Evolutionary conservation across 2,888 invertebrate genomes (phyloP).

Genomic region (Chrysodeixis includens): DNA sequence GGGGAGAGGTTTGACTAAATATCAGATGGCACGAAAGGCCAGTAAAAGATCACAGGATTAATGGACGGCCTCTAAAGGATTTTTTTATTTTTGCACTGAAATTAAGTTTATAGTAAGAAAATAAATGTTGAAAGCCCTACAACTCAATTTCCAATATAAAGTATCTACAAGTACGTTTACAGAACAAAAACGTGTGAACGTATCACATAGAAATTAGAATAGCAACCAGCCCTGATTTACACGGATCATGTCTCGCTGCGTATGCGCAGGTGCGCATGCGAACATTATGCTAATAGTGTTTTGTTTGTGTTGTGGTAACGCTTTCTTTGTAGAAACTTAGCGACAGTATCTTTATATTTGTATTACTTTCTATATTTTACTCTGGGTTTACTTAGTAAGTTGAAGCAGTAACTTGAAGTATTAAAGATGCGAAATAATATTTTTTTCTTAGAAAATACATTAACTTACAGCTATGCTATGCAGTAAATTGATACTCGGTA

Average conservation of each 20-base stretch:
- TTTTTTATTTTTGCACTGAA: too few relatives aligned
- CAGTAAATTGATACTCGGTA: too few relatives aligned
- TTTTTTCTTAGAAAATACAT: too few relatives aligned
- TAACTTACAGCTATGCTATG: too few relatives aligned
- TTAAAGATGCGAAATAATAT: too few relatives aligned
- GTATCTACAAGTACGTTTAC: neutral
- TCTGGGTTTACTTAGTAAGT: neutral
- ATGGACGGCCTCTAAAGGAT: too few relatives aligned
- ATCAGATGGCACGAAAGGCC: too few relatives aligned
- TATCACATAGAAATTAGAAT: slow-evolving; percentile 28
- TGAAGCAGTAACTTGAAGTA: too few relatives aligned
- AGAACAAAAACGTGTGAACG: slow-evolving; percentile 43
- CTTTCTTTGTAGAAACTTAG: slow-evolving; percentile 38
- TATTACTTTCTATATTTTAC: neutral
- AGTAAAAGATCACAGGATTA: too few relatives aligned
- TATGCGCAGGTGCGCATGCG: slow-evolving; percentile 52
- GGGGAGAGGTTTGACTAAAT: too few relatives aligned
- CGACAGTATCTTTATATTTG: slow-evolving; percentile 18
- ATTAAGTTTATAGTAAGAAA: too few relatives aligned
- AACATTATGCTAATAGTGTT: slow-evolving; percentile 57
- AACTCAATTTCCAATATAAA: neutral
- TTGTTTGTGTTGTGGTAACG: slow-evolving; percentile 53
- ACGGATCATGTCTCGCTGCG: slow-evolving; percentile 47
- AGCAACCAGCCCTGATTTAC: slow-evolving; percentile 57
- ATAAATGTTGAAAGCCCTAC: neutral